Evolutionary conservation across 1,140 invertebrate species (phyloP).

Genomic region (Platyura marginata): DNA sequence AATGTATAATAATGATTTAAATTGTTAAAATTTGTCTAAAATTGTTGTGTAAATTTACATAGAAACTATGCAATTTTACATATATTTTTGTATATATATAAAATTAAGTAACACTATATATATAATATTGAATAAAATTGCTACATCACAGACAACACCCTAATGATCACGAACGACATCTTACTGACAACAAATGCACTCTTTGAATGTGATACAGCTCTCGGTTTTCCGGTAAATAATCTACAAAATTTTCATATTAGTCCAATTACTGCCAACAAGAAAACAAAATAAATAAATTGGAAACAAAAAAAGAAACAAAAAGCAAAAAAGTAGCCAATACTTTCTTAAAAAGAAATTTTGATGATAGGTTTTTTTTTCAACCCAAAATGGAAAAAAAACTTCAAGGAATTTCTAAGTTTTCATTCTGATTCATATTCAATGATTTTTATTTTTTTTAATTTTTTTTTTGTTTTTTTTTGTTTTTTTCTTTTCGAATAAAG

Average conservation of each 20-base stretch:
- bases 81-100: neutral
- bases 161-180: neutral
- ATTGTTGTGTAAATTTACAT: no score
- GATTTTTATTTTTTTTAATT: neutral
- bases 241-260: neutral
- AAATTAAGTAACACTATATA: neutral
- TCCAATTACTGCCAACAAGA: neutral
- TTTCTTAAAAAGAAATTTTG: neutral
- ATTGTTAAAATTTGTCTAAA: no score
- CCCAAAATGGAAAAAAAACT: no score
- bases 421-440: neutral
- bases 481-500: neutral
- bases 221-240: neutral
- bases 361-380: neutral
- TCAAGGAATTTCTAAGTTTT: no score
- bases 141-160: neutral
- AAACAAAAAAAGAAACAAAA: neutral
- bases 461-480: neutral
- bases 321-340: neutral
- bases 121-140: neutral
- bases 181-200: neutral
- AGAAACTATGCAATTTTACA: no score
- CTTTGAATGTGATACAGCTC: constrained; percentile 2
- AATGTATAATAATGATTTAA: no score
- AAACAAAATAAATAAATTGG: neutral